phyloP scores from a whole-genome alignment of 2,797 vertebrate species.

The Crenuchus spilurus region DNA sequence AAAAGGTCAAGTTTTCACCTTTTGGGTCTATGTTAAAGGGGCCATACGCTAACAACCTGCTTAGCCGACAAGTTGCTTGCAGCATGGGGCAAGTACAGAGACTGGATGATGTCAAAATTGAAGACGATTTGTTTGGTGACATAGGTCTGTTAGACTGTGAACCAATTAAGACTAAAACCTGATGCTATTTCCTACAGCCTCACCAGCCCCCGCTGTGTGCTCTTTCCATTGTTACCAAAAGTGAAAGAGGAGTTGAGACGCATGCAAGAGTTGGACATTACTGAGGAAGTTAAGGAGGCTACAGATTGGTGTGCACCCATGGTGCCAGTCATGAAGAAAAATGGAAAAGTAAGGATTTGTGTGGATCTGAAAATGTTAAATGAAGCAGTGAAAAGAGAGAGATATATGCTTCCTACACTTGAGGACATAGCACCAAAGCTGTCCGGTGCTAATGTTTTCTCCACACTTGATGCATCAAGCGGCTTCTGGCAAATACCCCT shows the following conservation, averaged over 20 bases:
- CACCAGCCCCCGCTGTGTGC: neutral
- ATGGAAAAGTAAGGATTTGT: conserved; percentile 18
- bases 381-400: conserved; percentile 4
- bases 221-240: conserved; percentile 15
- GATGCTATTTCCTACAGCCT: conserved; percentile 12
- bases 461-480: neutral
- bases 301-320: conserved; percentile 28
- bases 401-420: conserved; percentile 5
- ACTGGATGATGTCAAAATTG: conserved; percentile 3
- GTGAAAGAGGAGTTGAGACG: conserved; percentile 15
- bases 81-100: conserved; percentile 33
- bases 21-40: conserved; percentile 17
- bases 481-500: conserved; percentile 34
- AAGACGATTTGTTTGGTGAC: conserved; percentile 2
- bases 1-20: neutral
- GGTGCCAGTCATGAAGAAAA: conserved; percentile 7
- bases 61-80: neutral
- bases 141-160: conserved; percentile 36
- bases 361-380: conserved; percentile 17
- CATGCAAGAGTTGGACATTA: conserved; percentile 4
- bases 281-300: neutral
- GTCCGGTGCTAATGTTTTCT: no score
- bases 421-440: conserved; percentile 32
- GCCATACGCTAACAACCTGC: conserved; percentile 24
- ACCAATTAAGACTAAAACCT: conserved; percentile 29